Percentiles rank a stretch among this genome's conserved stretches.
These are phyloP conservation scores for Nymphicus hollandicus DNA, from an alignment of 2,113 vertebrate species.

Conservation along the genomic window DNA sequence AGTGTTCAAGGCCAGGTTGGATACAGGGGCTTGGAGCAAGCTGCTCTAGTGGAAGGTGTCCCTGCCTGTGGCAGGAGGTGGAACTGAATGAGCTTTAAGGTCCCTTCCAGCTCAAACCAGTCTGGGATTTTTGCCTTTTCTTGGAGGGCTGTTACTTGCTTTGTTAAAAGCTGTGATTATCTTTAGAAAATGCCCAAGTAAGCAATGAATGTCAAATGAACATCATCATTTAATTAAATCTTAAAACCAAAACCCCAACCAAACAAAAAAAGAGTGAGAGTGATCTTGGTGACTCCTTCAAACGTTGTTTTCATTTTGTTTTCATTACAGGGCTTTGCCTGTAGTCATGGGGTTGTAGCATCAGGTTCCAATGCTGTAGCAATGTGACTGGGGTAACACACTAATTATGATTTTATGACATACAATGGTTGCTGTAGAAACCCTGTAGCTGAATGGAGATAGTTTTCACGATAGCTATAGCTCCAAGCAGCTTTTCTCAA, in stretches of 20 bases:
- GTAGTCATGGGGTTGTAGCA: not conserved
- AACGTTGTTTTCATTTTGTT: not conserved
- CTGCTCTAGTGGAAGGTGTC: not conserved
- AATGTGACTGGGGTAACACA: not conserved
- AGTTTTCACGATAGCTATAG: not conserved
- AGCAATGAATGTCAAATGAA: not conserved
- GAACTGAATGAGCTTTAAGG: not conserved
- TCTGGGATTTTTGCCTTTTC: not conserved
- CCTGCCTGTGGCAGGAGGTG: not conserved
- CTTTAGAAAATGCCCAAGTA: not conserved
- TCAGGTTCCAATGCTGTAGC: not conserved
- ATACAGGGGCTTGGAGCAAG: too few relatives aligned
- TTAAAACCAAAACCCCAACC: not conserved
- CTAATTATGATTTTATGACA: not conserved
- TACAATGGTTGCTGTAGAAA: not conserved
- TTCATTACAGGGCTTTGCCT: not conserved
- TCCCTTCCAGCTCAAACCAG: not conserved
- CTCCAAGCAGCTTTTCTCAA: not conserved
- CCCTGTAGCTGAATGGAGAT: not conserved
- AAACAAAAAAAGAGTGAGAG: not conserved
- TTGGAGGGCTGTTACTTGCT: not conserved
- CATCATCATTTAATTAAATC: not conserved
- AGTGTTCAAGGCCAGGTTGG: not conserved
- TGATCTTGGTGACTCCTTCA: not conserved
- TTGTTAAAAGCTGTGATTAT: not conserved